Conservation (phyloP, 2,113 vertebrate species). For the Syrrhaptes paradoxus region DNA sequence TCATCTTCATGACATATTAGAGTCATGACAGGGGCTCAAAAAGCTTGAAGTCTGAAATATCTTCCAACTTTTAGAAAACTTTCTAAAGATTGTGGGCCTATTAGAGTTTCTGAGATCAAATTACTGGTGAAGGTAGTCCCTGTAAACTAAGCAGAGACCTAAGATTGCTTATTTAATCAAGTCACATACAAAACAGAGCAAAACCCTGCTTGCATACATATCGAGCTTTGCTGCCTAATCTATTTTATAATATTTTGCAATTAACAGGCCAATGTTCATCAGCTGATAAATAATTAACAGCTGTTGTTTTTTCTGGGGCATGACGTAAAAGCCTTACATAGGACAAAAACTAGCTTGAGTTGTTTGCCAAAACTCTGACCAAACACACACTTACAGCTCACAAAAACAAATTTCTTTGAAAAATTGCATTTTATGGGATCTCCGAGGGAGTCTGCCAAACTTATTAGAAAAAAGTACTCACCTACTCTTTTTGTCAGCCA, state of each 20-base stretch:
- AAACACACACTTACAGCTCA: neutral
- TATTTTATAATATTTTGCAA: conserved; percentile 60
- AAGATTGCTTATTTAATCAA: conserved; percentile 11
- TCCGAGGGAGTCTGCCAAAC: neutral
- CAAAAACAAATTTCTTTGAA: neutral
- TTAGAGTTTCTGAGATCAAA: neutral
- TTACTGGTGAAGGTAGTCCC: neutral
- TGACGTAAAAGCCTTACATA: conserved; percentile 46
- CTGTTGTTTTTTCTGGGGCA: conserved; percentile 45
- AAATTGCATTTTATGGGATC: neutral
- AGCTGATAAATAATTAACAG: conserved; percentile 68
- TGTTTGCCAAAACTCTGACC: conserved; percentile 30
- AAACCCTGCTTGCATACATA: neutral
- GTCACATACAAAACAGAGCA: neutral
- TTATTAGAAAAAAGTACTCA: neutral
- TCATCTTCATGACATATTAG: neutral
- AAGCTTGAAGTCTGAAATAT: neutral
- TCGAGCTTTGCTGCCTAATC: conserved; percentile 4
- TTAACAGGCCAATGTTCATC: conserved; percentile 60
- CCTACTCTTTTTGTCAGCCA: neutral
- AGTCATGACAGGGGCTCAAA: neutral
- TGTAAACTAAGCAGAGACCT: neutral
- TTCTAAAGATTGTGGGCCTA: neutral
- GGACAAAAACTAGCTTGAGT: conserved; percentile 7
- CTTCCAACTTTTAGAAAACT: neutral